Evolutionary conservation across 2,113 vertebrate species (phyloP).

Genomic region (Chlorocebus sabaeus): DNA sequence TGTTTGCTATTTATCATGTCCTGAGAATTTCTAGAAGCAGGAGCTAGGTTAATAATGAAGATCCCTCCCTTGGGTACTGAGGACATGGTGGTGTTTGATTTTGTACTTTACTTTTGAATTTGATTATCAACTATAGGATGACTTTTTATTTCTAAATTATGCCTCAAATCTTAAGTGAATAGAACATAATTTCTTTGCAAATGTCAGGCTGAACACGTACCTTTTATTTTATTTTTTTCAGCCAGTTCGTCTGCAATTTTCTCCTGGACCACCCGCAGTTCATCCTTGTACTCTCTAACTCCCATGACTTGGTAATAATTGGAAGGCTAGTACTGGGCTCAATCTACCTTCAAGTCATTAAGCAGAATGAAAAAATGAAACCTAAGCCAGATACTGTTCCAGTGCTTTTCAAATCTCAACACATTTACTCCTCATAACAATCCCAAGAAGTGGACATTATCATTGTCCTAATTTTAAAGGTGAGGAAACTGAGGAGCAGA

Average conservation of each 20-base stretch:
- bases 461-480: neutral
- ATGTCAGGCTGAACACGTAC: neutral
- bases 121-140: neutral
- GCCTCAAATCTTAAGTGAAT: neutral
- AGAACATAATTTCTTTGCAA: neutral
- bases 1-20: neutral
- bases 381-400: neutral
- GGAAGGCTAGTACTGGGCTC: neutral
- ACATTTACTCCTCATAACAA: too few species aligned
- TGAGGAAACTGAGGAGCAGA: neutral
- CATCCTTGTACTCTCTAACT: neutral
- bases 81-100: neutral
- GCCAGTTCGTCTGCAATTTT: neutral
- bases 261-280: neutral
- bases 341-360: neutral
- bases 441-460: too few species aligned
- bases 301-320: neutral
- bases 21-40: neutral
- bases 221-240: neutral
- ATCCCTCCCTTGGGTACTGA: neutral
- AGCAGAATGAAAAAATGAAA: neutral
- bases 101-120: neutral
- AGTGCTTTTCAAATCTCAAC: neutral
- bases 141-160: neutral
- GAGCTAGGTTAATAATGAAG: neutral